These are phyloP conservation scores for Merops nubicus DNA, from an alignment of 2,113 vertebrate genomes.

Conservation along the genomic window DNA sequence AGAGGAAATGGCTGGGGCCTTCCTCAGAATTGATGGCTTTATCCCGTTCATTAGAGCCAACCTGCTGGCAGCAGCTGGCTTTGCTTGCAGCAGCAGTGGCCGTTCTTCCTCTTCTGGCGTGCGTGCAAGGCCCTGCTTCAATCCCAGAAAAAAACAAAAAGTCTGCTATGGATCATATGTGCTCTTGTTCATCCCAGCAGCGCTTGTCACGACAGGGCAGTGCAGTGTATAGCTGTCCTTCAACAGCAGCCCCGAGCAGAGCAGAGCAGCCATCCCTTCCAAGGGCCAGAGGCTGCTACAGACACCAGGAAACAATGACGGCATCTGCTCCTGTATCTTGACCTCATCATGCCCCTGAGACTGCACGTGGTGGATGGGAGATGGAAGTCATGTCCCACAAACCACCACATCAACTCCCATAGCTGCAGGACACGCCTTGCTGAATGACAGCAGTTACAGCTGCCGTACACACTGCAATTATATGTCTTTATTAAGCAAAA, in stretches of 20 bases:
- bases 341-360: neutral
- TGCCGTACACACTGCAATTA: neutral
- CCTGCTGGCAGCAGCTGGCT: neutral
- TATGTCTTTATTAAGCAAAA: neutral
- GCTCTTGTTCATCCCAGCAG: neutral
- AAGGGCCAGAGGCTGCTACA: neutral
- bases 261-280: neutral
- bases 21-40: neutral
- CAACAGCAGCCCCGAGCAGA: neutral
- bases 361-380: neutral
- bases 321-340: neutral
- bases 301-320: neutral
- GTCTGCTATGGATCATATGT: accelerated
- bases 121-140: neutral
- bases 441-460: neutral
- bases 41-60: neutral
- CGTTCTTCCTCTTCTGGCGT: neutral
- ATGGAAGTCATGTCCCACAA: neutral
- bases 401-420: accelerated
- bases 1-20: neutral
- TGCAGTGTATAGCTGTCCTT: neutral
- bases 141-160: neutral
- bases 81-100: neutral
- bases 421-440: accelerated
- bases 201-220: neutral